phyloP scores from a whole-genome alignment of 1,140 invertebrate species.

The Drosophila yakuba region DNA sequence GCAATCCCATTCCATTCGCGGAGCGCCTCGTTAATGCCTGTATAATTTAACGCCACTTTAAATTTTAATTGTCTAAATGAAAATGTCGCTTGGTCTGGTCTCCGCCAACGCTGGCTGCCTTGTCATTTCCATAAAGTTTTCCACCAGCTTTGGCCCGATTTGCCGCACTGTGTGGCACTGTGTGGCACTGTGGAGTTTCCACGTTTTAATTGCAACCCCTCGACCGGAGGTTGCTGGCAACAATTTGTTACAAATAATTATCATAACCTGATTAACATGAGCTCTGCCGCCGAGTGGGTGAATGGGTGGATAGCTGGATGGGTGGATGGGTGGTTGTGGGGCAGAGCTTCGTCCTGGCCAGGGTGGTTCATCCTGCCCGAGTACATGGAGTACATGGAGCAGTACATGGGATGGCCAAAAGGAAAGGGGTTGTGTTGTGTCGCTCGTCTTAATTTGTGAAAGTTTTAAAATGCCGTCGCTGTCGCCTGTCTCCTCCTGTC shows the following conservation, averaged over 20 bases:
- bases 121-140: constrained; percentile 81
- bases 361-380: constrained; percentile 1
- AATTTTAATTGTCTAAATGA: constrained; percentile 84
- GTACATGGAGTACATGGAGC: no score
- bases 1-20: neutral
- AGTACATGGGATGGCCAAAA: neutral
- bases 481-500: constrained; percentile 22
- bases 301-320: no score
- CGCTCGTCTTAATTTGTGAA: constrained; percentile 74
- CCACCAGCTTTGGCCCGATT: constrained; percentile 49
- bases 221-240: constrained; percentile 18
- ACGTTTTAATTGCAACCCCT: constrained; percentile 73
- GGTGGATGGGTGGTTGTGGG: no score
- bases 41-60: constrained; percentile 85
- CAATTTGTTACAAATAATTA: constrained; percentile 85
- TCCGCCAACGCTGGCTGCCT: constrained; percentile 20
- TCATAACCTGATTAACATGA: constrained; percentile 85
- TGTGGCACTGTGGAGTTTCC: constrained; percentile 56
- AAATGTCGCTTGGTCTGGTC: constrained; percentile 65
- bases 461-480: constrained; percentile 75
- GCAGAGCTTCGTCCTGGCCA: neutral
- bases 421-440: constrained; percentile 11
- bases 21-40: constrained; percentile 69
- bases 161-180: constrained; percentile 44
- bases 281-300: constrained; percentile 42